These are phyloP conservation scores for Monochamus alternatus DNA, from an alignment of 2,888 invertebrate species.

Conservation along the genomic window DNA sequence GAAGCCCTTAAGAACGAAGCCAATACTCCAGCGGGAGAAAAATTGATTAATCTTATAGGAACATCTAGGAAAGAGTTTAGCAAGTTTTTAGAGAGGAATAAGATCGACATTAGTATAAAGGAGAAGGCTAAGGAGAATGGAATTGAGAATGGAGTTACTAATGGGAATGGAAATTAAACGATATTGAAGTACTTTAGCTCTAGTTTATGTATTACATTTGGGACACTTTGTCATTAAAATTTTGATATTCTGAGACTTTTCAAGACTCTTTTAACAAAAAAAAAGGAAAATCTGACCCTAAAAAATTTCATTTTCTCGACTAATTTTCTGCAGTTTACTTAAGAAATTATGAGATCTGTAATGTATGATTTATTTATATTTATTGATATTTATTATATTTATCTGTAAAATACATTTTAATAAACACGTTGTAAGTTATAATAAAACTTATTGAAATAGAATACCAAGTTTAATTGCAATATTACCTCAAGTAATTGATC, in stretches of 20 bases:
- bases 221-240: no score
- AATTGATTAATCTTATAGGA: slow-evolving; percentile 71
- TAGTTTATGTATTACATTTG: no score
- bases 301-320: no score
- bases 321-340: no score
- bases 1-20: slow-evolving; percentile 72
- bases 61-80: slow-evolving; percentile 72
- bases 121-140: slow-evolving; percentile 5
- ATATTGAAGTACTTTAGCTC: no score
- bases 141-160: slow-evolving; percentile 7
- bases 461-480: not conserved
- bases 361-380: not conserved
- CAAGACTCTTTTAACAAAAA: no score
- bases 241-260: no score
- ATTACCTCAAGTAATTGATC: not conserved
- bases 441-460: not conserved
- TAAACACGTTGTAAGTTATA: not conserved
- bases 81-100: slow-evolving; percentile 72
- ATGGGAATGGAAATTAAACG: slow-evolving; percentile 13
- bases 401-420: not conserved
- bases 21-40: slow-evolving; percentile 74
- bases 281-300: no score
- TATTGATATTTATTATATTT: not conserved
- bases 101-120: slow-evolving; percentile 50
- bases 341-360: not conserved